phyloP scores from a whole-genome alignment of 2,888 invertebrate genomes.

The Branchellion lobata region DNA sequence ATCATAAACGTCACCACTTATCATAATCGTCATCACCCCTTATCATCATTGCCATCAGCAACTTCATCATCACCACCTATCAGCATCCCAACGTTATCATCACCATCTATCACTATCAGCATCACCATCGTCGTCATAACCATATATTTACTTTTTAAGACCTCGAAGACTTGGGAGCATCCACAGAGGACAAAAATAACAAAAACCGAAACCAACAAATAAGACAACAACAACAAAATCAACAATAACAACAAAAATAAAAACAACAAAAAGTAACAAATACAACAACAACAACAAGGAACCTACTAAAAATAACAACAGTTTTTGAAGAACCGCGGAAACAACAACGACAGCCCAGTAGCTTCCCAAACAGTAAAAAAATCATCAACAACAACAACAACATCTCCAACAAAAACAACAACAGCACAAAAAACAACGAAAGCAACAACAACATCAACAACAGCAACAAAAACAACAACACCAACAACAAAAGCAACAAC shows the following conservation, averaged over 20 bases:
- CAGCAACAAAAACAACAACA: slow-evolving; percentile 34
- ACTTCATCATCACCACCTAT: background rate
- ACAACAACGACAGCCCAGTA: too few species aligned
- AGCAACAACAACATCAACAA: background rate
- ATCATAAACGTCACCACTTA: too few species aligned
- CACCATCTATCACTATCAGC: background rate
- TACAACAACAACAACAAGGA: slow-evolving; percentile 8
- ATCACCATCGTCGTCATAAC: slow-evolving; percentile 38
- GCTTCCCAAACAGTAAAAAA: too few species aligned
- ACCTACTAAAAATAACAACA: too few species aligned
- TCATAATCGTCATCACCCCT: too few species aligned
- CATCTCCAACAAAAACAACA: background rate
- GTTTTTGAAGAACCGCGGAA: background rate
- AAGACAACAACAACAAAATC: background rate
- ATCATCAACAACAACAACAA: background rate
- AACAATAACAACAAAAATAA: background rate
- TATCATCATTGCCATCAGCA: slow-evolving; percentile 8
- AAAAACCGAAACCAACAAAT: background rate
- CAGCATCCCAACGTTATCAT: background rate
- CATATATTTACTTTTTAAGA: slow-evolving; percentile 30
- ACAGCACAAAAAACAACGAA: background rate
- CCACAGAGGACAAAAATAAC: background rate
- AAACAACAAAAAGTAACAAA: background rate
- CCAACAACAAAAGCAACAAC: background rate
- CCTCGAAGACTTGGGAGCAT: background rate